Conservation (phyloP, 2,888 invertebrate species). For the Dermolepida albohirtum region DNA sequence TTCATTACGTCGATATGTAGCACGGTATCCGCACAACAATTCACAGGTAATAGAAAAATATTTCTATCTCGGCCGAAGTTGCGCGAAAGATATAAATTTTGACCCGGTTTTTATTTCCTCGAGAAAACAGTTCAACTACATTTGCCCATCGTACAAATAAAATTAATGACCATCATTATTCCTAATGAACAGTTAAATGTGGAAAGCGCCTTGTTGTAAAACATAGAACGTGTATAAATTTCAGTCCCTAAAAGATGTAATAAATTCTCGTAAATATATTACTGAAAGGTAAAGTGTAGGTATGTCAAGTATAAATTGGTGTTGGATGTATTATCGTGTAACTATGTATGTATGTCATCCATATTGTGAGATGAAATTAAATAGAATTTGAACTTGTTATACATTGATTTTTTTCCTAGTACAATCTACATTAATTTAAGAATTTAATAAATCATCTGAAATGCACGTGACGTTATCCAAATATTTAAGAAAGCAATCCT, state of each 20-base stretch:
- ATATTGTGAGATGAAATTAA: no score
- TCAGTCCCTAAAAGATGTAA: slow-evolving; percentile 3
- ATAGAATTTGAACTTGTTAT: no score
- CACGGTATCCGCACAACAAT: slow-evolving; percentile 9
- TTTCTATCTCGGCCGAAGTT: neutral
- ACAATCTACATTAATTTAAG: no score
- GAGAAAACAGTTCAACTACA: no score
- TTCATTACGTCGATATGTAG: slow-evolving; percentile 13
- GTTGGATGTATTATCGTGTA: no score
- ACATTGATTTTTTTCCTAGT: no score
- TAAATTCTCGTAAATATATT: slow-evolving; percentile 2
- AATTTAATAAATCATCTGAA: no score
- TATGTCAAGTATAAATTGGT: no score
- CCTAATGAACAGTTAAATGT: slow-evolving; percentile 11
- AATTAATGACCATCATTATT: slow-evolving; percentile 16
- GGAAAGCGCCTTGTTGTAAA: neutral
- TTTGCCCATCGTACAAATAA: no score
- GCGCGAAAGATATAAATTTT: neutral
- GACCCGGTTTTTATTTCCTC: neutral
- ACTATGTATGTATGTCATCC: no score
- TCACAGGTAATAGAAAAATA: slow-evolving; percentile 31
- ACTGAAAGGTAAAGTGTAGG: slow-evolving; percentile 1
- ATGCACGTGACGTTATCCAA: no score
- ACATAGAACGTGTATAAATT: slow-evolving; percentile 1
- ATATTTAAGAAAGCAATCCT: no score